Evolutionary conservation across 2,888 invertebrate species (phyloP).

Genomic region (Acleris holmiana): DNA sequence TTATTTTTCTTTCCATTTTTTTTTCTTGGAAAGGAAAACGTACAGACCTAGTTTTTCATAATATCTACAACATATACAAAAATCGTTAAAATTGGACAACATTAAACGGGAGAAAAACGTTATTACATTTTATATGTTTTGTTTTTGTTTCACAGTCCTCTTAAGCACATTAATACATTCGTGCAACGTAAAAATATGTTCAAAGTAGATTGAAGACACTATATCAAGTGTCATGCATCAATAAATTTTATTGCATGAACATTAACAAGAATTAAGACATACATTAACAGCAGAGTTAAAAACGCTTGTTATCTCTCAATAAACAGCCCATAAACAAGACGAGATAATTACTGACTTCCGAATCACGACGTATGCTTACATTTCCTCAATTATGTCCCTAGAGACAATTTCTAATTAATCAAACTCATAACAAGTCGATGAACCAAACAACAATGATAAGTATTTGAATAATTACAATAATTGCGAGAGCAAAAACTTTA

Average conservation of each 20-base stretch:
- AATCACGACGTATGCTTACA: conserved; percentile 15
- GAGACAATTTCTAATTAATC: conserved; percentile 38
- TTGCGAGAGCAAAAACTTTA: conserved; percentile 40
- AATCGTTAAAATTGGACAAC: too few relatives aligned
- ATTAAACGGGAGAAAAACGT: too few relatives aligned
- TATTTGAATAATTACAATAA: conserved; percentile 44
- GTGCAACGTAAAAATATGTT: too few relatives aligned
- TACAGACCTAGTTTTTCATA: too few relatives aligned
- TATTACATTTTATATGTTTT: too few relatives aligned
- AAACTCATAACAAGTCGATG: conserved; percentile 35
- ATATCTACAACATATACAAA: too few relatives aligned
- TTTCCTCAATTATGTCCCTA: conserved; percentile 36
- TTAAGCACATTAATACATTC: too few relatives aligned
- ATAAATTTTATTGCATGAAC: neutral
- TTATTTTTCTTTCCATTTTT: too few relatives aligned
- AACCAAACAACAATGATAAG: conserved; percentile 34
- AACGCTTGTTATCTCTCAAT: neutral
- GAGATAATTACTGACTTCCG: conserved; percentile 34
- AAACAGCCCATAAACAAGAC: conserved; percentile 6
- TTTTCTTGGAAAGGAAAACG: too few relatives aligned
- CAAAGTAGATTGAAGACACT: too few relatives aligned
- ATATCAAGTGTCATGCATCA: neutral
- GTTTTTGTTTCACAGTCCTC: too few relatives aligned
- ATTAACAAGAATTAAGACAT: neutral
- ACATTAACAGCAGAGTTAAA: neutral